phyloP scores from a whole-genome alignment of 2,888 invertebrate species.

The Sceliomorpha sp. region DNA sequence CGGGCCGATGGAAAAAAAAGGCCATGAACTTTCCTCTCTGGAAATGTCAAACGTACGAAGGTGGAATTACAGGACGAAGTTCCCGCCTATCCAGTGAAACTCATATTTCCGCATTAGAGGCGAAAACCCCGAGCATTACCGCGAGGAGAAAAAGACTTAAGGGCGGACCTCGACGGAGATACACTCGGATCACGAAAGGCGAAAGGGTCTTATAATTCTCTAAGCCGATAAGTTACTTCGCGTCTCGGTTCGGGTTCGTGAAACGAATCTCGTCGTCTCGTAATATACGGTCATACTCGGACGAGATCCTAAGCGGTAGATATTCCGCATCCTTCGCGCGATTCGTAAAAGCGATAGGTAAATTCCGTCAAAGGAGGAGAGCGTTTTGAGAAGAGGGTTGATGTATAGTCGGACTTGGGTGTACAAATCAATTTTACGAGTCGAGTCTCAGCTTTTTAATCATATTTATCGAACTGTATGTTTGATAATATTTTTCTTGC shows the following conservation, averaged over 20 bases:
- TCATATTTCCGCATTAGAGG: constrained; percentile 43
- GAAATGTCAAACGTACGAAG: constrained; percentile 11
- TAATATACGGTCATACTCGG: constrained; percentile 29
- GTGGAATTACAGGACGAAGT: constrained; percentile 14
- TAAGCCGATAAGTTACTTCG: constrained; percentile 50
- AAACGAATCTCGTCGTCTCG: constrained; percentile 41
- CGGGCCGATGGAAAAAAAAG: too few species aligned
- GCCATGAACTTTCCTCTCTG: too few species aligned
- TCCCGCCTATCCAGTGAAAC: constrained; percentile 7
- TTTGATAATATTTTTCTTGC: too few species aligned
- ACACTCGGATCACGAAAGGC: constrained; percentile 35
- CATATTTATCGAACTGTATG: too few species aligned
- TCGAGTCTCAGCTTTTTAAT: too few species aligned
- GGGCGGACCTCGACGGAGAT: constrained; percentile 14
- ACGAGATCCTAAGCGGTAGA: constrained; percentile 23
- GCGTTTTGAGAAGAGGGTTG: neutral
- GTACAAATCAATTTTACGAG: too few species aligned
- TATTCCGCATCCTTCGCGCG: neutral
- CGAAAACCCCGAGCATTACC: constrained; percentile 20
- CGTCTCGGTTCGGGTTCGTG: constrained; percentile 32
- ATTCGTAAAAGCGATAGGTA: neutral
- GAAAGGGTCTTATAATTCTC: constrained; percentile 45
- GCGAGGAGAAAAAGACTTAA: constrained; percentile 27
- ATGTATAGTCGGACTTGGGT: too few species aligned
- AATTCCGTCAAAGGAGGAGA: neutral